A percentile compares a stretch with the other conserved stretches of the same genome.
Evolutionary conservation across 2,888 invertebrate species (phyloP).

Genomic region (Lucinisca nassula): DNA sequence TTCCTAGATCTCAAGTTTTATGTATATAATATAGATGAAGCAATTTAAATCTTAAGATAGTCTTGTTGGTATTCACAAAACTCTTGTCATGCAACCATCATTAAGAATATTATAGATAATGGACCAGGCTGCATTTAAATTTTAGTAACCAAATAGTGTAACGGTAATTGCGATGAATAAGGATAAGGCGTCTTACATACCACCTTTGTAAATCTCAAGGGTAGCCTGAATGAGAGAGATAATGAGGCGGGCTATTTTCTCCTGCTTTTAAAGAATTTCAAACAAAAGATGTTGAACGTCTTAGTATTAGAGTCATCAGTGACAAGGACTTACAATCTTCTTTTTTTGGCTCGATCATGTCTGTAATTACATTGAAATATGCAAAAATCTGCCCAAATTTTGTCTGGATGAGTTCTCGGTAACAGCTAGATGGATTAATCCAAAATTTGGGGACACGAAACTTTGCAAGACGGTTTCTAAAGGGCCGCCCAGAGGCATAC

Average conservation of each 20-base stretch:
- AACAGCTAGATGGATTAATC: too few species aligned
- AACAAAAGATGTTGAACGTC: constrained; percentile 67
- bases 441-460: too few species aligned
- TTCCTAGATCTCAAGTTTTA: constrained; percentile 58
- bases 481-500: too few species aligned
- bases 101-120: constrained; percentile 25
- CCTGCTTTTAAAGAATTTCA: constrained; percentile 45
- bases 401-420: too few species aligned
- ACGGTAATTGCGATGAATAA: constrained; percentile 57
- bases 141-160: constrained; percentile 24
- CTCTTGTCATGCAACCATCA: constrained; percentile 21
- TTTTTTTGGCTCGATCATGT: too few species aligned
- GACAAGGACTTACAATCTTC: neutral
- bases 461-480: too few species aligned
- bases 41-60: constrained; percentile 15
- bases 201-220: constrained; percentile 51
- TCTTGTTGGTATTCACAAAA: constrained; percentile 9
- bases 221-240: constrained; percentile 46
- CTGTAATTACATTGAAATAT: too few species aligned
- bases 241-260: constrained; percentile 58
- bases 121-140: constrained; percentile 16
- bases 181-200: constrained; percentile 58
- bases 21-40: constrained; percentile 65
- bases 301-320: neutral
- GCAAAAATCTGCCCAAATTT: too few species aligned